phyloP scores from a whole-genome alignment of 2,113 vertebrate species.

The Dasyurus viverrinus region DNA sequence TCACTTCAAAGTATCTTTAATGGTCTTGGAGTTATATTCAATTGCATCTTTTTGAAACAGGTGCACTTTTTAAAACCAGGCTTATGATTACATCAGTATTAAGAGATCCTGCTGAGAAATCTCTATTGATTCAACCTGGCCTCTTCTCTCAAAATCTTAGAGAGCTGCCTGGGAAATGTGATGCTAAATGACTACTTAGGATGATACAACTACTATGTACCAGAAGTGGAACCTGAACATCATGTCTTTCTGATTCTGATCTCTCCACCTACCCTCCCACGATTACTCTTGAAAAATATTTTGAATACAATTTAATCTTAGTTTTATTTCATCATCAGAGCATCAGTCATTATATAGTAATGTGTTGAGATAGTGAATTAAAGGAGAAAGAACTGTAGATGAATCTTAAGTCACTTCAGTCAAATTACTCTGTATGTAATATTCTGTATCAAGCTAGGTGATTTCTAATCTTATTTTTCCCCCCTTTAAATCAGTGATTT shows the following conservation, averaged over 20 bases:
- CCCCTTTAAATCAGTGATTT: not conserved
- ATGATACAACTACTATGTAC: not conserved
- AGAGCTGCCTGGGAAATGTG: not conserved
- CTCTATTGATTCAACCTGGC: not conserved
- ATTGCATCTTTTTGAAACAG: not conserved
- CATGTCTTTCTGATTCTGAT: not conserved
- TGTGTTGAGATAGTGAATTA: not conserved
- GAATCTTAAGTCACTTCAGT: not conserved
- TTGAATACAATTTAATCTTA: not conserved
- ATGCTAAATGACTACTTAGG: not conserved
- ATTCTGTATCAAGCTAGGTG: not conserved
- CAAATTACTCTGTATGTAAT: not conserved
- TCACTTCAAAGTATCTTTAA: not conserved
- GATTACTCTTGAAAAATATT: not conserved
- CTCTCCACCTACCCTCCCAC: rapidly evolving
- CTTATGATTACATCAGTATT: not conserved
- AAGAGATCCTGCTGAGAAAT: not conserved
- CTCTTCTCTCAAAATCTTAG: not conserved
- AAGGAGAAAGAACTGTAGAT: not conserved
- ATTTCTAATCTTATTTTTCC: not conserved
- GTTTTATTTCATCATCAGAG: not conserved
- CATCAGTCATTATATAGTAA: not conserved
- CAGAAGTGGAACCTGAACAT: not conserved
- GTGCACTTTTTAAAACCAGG: not conserved
- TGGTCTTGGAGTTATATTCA: not conserved